A percentile compares a stretch with the other conserved stretches of the same genome.
Evolutionary conservation across 2,113 vertebrate genomes (phyloP).

Genomic region (Chloropsis cyanopogon): DNA sequence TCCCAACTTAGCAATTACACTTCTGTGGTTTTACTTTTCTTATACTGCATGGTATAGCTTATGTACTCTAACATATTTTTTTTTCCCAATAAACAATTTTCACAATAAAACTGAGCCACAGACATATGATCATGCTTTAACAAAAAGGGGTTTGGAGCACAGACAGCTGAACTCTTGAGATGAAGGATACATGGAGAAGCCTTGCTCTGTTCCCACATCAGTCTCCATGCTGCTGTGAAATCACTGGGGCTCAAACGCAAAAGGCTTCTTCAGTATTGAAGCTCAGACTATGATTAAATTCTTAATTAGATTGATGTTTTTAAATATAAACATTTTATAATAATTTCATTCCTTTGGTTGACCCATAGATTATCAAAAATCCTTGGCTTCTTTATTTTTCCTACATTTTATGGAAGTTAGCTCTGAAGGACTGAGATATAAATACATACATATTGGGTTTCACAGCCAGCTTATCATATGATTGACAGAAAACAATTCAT

Average conservation of each 20-base stretch:
- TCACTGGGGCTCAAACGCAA: not conserved
- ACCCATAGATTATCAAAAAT: not conserved
- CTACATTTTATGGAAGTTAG: not conserved
- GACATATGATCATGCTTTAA: not conserved
- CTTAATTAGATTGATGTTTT: not conserved
- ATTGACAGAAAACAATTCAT: slow-evolving; percentile 54
- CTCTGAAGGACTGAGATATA: not conserved
- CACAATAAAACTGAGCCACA: not conserved
- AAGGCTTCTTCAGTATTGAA: not conserved
- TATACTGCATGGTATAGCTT: not conserved
- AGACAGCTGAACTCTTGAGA: not conserved
- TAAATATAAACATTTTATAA: not conserved
- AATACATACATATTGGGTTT: not conserved
- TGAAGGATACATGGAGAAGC: not conserved
- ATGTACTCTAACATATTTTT: not conserved
- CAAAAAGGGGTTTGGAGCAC: not conserved
- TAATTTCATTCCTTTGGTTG: not conserved
- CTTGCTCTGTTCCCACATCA: not conserved
- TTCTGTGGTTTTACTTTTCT: not conserved
- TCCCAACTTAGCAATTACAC: not conserved
- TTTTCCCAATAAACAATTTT: not conserved
- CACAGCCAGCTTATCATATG: slow-evolving; percentile 16
- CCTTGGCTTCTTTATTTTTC: not conserved
- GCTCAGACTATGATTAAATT: not conserved
- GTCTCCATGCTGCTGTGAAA: not conserved